Percentiles rank a stretch among this genome's conserved stretches.
Evolutionary conservation across 2,888 invertebrate species (phyloP).

Genomic region (Agriopis marginaria): DNA sequence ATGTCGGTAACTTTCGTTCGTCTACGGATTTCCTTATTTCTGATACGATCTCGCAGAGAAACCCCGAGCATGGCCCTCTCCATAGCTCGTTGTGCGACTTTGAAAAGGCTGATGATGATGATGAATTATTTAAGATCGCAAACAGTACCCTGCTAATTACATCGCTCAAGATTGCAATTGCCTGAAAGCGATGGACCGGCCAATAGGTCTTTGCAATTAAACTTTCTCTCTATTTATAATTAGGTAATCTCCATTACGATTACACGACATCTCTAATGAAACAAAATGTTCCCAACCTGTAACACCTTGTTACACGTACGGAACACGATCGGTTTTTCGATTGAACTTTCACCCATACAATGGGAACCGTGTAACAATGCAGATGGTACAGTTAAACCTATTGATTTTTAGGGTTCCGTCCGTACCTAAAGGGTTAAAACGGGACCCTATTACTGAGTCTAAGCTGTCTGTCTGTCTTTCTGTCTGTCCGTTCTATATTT

Average conservation of each 20-base stretch:
- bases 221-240: slow-evolving; percentile 27
- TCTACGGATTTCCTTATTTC: too few relatives aligned
- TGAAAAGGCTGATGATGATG: too few relatives aligned
- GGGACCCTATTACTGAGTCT: too few relatives aligned
- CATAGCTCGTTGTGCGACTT: too few relatives aligned
- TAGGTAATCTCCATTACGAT: slow-evolving; percentile 33
- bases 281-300: slow-evolving; percentile 30
- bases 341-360: slow-evolving; percentile 81
- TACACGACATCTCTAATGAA: slow-evolving; percentile 35
- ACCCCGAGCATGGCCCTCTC: too few relatives aligned
- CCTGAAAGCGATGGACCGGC: slow-evolving; percentile 11
- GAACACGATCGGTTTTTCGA: slow-evolving; percentile 48
- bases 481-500: too few relatives aligned
- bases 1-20: too few relatives aligned
- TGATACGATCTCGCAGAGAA: too few relatives aligned
- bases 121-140: too few relatives aligned
- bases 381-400: slow-evolving; percentile 44
- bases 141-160: slow-evolving; percentile 6
- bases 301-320: slow-evolving; percentile 43
- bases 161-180: slow-evolving; percentile 1
- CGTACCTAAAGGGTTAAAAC: too few relatives aligned
- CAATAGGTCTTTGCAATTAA: slow-evolving; percentile 14
- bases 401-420: slow-evolving; percentile 47
- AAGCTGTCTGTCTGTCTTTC: too few relatives aligned
- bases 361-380: slow-evolving; percentile 63